These are phyloP conservation scores for Tachuris rubrigastra DNA, from an alignment of 2,113 vertebrate genomes.

Conservation along the genomic window DNA sequence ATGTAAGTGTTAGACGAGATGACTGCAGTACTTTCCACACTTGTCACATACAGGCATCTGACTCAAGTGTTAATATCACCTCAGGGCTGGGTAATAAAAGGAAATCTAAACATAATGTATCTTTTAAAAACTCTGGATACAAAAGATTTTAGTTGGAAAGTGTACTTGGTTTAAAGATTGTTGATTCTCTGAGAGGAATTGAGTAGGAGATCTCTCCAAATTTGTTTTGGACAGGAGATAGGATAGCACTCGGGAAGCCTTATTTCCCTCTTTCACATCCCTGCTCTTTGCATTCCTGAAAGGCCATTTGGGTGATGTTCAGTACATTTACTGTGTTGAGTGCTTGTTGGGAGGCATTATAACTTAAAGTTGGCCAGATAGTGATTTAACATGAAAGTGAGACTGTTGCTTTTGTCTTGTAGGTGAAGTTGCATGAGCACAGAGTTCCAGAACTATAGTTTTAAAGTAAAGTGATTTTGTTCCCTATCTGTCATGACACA, in stretches of 20 bases:
- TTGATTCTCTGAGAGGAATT: background rate
- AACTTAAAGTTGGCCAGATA: background rate
- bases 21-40: background rate
- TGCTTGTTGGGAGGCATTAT: background rate
- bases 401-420: background rate
- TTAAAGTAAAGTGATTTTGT: background rate
- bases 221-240: background rate
- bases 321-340: background rate
- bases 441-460: background rate
- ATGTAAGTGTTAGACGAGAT: background rate
- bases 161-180: background rate
- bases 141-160: background rate
- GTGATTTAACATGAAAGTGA: background rate
- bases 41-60: background rate
- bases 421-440: background rate
- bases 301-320: background rate
- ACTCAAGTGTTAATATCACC: background rate
- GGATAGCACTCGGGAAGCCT: background rate
- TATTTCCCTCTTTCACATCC: background rate
- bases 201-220: background rate
- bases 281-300: background rate
- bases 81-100: background rate
- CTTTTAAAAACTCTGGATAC: background rate
- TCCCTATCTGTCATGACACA: background rate
- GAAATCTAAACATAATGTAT: background rate